Conservation (phyloP, 2,113 vertebrate genomes). For the Callocephalon fimbriatum region DNA sequence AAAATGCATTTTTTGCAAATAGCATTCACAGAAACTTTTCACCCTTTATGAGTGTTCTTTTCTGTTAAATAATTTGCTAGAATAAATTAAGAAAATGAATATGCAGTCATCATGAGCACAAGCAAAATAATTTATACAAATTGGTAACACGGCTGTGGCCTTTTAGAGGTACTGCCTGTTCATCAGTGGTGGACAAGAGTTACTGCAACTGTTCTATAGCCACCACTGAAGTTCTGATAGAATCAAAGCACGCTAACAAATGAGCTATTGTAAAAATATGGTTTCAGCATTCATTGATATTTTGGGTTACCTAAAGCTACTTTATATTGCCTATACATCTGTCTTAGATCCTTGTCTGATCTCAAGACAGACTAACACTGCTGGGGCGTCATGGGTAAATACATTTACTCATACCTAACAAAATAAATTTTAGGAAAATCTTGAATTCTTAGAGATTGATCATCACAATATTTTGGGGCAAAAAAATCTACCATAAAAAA, state of each 20-base stretch:
- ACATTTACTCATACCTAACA: neutral
- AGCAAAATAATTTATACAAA: neutral
- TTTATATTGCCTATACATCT: neutral
- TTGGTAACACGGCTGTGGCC: neutral
- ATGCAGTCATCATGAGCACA: neutral
- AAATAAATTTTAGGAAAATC: neutral
- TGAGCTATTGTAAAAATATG: accelerated
- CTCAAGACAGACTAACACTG: neutral
- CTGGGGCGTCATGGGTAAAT: neutral
- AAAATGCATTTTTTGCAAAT: neutral
- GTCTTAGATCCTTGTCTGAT: neutral
- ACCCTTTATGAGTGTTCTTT: neutral
- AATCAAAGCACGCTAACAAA: neutral
- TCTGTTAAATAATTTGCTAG: neutral
- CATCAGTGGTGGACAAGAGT: neutral
- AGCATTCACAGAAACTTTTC: neutral
- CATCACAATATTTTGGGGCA: neutral
- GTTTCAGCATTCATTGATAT: neutral
- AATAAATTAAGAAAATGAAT: neutral
- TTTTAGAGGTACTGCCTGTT: neutral
- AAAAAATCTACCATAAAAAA: neutral
- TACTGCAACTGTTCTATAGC: neutral
- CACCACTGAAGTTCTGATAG: neutral
- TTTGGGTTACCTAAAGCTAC: neutral
- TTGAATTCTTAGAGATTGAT: neutral